Percentiles rank a stretch among this genome's conserved stretches.
Conservation (phyloP, 1,140 invertebrate genomes). For the Leptonema lineaticorne region DNA sequence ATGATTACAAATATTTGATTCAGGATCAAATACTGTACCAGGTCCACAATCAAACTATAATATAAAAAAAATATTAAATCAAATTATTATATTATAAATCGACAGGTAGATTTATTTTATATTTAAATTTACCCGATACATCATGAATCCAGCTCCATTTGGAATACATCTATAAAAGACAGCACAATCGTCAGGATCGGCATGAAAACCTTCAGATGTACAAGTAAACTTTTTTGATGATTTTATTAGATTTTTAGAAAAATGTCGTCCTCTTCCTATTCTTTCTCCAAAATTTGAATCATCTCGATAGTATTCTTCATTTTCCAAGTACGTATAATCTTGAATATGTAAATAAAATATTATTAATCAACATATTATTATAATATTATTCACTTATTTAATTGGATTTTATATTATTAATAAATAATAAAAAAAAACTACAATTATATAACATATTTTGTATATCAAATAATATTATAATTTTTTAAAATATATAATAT, state of each 20-base stretch:
- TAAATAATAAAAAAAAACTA: too few relatives aligned
- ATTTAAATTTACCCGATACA: slow-evolving; percentile 45
- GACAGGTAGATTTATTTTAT: background rate
- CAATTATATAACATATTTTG: too few relatives aligned
- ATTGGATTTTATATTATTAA: background rate
- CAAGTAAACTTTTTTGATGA: slow-evolving; percentile 43
- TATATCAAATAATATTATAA: too few relatives aligned
- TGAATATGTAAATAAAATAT: background rate
- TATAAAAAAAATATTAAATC: slow-evolving; percentile 1
- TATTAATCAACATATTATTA: background rate
- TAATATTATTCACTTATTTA: background rate
- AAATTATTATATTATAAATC: background rate
- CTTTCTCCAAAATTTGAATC: slow-evolving; percentile 28
- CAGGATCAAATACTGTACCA: slow-evolving; percentile 70
- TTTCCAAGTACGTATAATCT: background rate
- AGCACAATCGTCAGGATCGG: slow-evolving; percentile 60
- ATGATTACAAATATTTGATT: slow-evolving; percentile 66
- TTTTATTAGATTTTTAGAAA: background rate
- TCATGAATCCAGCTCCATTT: slow-evolving; percentile 48
- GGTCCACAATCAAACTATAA: slow-evolving; percentile 67
- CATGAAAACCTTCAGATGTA: slow-evolving; percentile 63
- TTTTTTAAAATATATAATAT: too few relatives aligned
- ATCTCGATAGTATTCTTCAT: background rate
- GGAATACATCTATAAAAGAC: slow-evolving; percentile 61
- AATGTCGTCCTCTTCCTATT: slow-evolving; percentile 20